A percentile compares a stretch with the other conserved stretches of the same genome.
phyloP scores from a whole-genome alignment of 2,888 invertebrate genomes.

The Agapostemon virescens region DNA sequence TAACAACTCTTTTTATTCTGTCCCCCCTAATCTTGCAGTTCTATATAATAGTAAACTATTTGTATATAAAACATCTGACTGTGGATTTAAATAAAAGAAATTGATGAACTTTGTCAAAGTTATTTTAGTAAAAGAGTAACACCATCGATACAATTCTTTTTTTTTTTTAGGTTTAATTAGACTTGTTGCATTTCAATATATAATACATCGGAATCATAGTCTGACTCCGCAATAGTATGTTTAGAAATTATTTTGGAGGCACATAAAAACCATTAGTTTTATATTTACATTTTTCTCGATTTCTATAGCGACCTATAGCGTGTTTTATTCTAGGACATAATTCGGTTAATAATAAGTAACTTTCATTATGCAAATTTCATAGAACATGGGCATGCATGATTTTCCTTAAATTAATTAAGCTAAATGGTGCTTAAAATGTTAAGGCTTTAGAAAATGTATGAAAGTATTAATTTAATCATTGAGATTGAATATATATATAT shows the following conservation, averaged over 20 bases:
- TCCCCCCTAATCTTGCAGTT: neutral
- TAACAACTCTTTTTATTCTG: slow-evolving; percentile 34
- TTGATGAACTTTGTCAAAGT: slow-evolving; percentile 3
- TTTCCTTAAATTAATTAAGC: slow-evolving; percentile 22
- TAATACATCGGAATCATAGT: slow-evolving; percentile 36
- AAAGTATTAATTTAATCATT: slow-evolving; percentile 23
- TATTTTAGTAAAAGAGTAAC: slow-evolving; percentile 16
- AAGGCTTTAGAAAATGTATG: slow-evolving; percentile 30
- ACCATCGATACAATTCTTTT: slow-evolving; percentile 10
- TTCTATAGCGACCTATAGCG: slow-evolving; percentile 15
- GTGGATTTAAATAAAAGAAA: neutral
- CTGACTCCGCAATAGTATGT: slow-evolving; percentile 17
- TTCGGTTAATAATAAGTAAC: neutral
- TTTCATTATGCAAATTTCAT: slow-evolving; percentile 10
- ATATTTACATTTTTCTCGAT: slow-evolving; percentile 27
- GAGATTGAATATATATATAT: slow-evolving; percentile 31
- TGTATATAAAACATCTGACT: neutral
- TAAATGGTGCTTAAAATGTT: slow-evolving; percentile 31
- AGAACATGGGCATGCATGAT: slow-evolving; percentile 16
- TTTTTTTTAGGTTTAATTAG: slow-evolving; percentile 29
- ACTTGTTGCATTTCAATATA: slow-evolving; percentile 27
- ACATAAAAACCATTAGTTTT: slow-evolving; percentile 34
- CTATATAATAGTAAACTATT: neutral
- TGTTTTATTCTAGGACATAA: slow-evolving; percentile 10
- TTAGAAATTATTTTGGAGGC: slow-evolving; percentile 47